These are phyloP conservation scores for Halcyon leucocephala DNA, from an alignment of 2,797 vertebrate species.

Conservation along the genomic window DNA sequence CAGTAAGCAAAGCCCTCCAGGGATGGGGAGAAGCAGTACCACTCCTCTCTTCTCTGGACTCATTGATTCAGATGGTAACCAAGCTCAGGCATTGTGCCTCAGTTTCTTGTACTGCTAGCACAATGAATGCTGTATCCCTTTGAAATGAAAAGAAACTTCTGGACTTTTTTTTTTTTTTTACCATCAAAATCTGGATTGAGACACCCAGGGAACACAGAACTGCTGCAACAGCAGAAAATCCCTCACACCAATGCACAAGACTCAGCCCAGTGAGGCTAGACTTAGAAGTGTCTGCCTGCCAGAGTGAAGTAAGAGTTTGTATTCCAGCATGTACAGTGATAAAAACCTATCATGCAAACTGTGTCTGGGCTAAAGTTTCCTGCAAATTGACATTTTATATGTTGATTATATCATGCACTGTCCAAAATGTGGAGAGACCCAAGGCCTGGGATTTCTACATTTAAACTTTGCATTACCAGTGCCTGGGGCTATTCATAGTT, in stretches of 20 bases:
- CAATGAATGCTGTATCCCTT: background rate
- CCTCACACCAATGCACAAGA: fast-evolving
- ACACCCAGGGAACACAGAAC: background rate
- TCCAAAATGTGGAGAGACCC: background rate
- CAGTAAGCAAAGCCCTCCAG: too few relatives aligned
- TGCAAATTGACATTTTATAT: background rate
- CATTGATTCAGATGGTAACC: background rate
- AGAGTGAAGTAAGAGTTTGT: background rate
- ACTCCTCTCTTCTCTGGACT: too few relatives aligned
- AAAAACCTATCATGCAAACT: background rate
- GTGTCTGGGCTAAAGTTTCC: background rate
- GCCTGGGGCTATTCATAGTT: background rate
- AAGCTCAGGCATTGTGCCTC: background rate
- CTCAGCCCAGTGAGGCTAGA: fast-evolving
- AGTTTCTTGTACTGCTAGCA: background rate
- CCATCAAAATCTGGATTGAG: background rate
- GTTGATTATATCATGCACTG: background rate
- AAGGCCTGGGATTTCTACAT: background rate
- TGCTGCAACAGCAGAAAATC: background rate
- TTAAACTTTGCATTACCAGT: background rate
- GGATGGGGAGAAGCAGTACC: too few relatives aligned
- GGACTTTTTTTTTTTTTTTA: background rate
- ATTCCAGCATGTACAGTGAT: background rate
- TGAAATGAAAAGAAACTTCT: background rate
- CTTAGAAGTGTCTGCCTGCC: background rate